phyloP scores from a whole-genome alignment of 2,797 vertebrate species.

The Tapirus indicus region DNA sequence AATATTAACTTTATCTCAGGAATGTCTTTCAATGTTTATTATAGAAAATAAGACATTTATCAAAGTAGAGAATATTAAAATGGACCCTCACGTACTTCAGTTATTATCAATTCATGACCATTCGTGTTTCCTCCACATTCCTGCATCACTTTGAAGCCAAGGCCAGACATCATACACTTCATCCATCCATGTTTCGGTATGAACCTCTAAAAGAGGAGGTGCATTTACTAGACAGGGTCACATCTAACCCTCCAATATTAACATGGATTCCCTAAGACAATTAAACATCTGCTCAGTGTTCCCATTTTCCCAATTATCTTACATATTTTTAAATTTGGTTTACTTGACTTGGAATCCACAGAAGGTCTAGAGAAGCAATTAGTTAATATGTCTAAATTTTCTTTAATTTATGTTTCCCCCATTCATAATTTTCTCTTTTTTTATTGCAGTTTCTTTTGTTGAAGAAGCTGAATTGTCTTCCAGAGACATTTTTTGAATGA shows the following conservation, averaged over 20 bases:
- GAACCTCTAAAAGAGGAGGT: not conserved
- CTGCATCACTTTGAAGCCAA: not conserved
- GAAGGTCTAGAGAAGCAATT: not conserved
- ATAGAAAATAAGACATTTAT: not conserved
- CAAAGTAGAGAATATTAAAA: not conserved
- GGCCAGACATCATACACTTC: not conserved
- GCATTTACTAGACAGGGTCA: not conserved
- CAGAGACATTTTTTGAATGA: not conserved
- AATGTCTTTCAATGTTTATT: not conserved
- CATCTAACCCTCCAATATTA: not conserved
- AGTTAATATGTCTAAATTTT: not conserved
- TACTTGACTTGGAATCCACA: not conserved
- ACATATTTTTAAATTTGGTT: not conserved
- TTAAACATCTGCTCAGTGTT: not conserved
- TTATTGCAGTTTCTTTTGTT: not conserved
- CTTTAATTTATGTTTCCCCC: not conserved
- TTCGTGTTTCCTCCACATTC: not conserved
- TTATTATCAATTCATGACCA: not conserved
- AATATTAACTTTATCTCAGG: slow-evolving; percentile 17
- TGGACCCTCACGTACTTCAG: not conserved
- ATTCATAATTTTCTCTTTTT: not conserved
- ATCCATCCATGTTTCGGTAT: not conserved
- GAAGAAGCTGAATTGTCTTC: not conserved
- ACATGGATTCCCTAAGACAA: not conserved
- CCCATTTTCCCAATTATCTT: not conserved